Percentiles rank a stretch among this genome's conserved stretches.
Evolutionary conservation across 2,797 vertebrate species (phyloP).

Genomic region (Hirundo rustica): DNA sequence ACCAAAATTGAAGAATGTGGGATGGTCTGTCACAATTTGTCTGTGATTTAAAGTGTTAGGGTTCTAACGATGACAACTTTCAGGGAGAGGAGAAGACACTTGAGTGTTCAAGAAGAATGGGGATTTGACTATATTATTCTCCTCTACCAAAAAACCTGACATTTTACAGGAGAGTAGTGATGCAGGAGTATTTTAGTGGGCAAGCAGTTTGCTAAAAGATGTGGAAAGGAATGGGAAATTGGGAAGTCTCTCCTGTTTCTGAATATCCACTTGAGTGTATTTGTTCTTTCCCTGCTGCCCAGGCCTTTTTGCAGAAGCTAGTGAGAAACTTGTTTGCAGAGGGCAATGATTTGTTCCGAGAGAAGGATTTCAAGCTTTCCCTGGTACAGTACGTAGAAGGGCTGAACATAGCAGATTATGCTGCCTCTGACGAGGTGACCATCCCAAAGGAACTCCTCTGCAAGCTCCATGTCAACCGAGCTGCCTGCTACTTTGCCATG

Average conservation of each 20-base stretch:
- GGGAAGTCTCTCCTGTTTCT: not conserved
- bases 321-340: constrained; percentile 94
- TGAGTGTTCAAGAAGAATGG: not conserved
- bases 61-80: not conserved
- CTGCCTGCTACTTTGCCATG: constrained; percentile 90
- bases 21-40: not conserved
- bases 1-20: not conserved
- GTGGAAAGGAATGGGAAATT: not conserved
- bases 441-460: constrained; percentile 91
- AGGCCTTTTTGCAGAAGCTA: constrained; percentile 94
- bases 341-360: constrained; percentile 91
- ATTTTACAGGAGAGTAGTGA: not conserved
- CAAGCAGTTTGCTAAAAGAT: not conserved
- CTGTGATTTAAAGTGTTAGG: not conserved
- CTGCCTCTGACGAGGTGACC: constrained; percentile 90
- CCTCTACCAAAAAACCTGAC: not conserved
- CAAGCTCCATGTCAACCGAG: constrained; percentile 93
- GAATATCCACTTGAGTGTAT: not conserved
- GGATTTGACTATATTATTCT: not conserved
- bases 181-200: not conserved
- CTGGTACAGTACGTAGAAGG: constrained; percentile 92
- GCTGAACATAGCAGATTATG: constrained; percentile 91
- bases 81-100: not conserved
- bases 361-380: constrained; percentile 89
- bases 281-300: not conserved